Conservation (phyloP, 2,113 vertebrate species). For the Acrocephalus kingi region DNA sequence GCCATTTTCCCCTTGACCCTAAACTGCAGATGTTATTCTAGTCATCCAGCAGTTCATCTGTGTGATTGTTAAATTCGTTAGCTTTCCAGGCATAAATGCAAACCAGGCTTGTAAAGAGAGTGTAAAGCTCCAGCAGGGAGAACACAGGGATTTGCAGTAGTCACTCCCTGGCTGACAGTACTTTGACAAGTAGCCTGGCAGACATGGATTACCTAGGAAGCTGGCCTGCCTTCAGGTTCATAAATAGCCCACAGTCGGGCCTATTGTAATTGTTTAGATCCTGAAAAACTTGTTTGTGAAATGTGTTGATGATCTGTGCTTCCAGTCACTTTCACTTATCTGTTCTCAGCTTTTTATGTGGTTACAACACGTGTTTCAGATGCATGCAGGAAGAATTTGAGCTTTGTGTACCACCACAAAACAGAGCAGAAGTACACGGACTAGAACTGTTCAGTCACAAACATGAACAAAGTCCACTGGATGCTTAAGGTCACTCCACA, state of each 20-base stretch:
- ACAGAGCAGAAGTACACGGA: neutral
- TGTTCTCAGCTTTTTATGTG: neutral
- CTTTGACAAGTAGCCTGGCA: neutral
- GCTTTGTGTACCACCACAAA: neutral
- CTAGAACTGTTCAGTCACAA: neutral
- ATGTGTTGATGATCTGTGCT: neutral
- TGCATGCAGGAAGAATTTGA: neutral
- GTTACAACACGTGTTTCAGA: neutral
- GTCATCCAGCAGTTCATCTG: neutral
- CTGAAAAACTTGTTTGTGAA: neutral
- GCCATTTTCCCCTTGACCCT: neutral
- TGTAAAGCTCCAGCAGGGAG: neutral
- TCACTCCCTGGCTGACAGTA: neutral
- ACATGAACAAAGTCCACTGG: slow-evolving; percentile 37
- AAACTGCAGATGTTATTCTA: neutral
- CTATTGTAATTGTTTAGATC: neutral
- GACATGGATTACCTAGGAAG: neutral
- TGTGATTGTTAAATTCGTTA: neutral
- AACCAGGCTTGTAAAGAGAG: neutral
- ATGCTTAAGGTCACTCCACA: neutral
- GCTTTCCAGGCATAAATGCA: neutral
- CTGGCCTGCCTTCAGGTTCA: neutral
- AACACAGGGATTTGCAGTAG: neutral
- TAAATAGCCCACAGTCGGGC: neutral
- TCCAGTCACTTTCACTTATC: neutral